Evolutionary conservation across 2,888 invertebrate genomes (phyloP).

Genomic region (Ormia ochracea): DNA sequence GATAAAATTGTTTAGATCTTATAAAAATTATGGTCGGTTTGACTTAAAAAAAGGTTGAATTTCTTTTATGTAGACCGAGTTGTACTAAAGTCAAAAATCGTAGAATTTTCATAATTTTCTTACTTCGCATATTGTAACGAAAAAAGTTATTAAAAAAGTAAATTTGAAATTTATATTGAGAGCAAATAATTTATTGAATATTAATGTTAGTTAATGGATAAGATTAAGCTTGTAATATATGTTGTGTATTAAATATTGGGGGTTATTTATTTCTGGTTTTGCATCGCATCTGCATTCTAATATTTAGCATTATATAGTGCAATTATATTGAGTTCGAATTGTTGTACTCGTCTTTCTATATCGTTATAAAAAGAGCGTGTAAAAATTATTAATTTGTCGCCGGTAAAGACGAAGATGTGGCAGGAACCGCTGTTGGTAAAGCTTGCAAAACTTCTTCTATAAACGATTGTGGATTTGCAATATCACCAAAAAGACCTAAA

Average conservation of each 20-base stretch:
- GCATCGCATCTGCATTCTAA: too few species aligned
- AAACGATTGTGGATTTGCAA: constrained; percentile 75
- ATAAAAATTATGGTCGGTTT: too few species aligned
- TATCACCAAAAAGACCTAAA: constrained; percentile 73
- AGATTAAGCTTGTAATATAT: constrained; percentile 34
- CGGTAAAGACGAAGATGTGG: constrained; percentile 13
- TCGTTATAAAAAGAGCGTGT: not conserved
- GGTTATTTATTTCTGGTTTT: too few species aligned
- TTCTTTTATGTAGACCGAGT: too few species aligned
- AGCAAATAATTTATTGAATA: constrained; percentile 62
- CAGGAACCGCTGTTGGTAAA: constrained; percentile 69
- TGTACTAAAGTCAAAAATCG: too few species aligned
- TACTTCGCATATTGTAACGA: too few species aligned
- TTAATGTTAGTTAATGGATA: constrained; percentile 31
- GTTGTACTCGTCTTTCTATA: not conserved
- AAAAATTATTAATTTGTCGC: constrained; percentile 32
- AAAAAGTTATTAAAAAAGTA: too few species aligned
- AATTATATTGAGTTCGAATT: constrained; percentile 1
- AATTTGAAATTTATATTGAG: too few species aligned
- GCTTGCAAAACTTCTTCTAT: constrained; percentile 72
- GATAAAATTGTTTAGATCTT: too few species aligned
- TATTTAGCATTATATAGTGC: too few species aligned
- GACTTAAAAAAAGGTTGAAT: too few species aligned
- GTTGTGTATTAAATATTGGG: constrained; percentile 18
- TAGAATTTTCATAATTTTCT: too few species aligned